A percentile compares a stretch with the other conserved stretches of the same genome.
phyloP scores from a whole-genome alignment of 2,113 vertebrate genomes.

The Oncorhynchus kisutch region DNA sequence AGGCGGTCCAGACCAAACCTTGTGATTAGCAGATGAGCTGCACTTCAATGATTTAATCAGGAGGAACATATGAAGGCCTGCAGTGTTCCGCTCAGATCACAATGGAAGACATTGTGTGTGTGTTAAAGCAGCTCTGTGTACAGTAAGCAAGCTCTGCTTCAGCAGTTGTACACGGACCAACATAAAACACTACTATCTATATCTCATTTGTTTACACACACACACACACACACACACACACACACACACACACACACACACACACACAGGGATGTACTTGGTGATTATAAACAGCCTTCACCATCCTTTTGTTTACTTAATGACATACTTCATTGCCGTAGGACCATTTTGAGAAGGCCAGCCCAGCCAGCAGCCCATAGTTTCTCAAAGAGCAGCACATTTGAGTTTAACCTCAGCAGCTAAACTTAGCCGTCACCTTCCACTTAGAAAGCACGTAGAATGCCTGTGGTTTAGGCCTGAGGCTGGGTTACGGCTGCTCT shows the following conservation, averaged over 20 bases:
- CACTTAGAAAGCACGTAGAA: conserved; percentile 16
- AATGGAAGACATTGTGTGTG: background rate
- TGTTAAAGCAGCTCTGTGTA: background rate
- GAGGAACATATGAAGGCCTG: conserved; percentile 20
- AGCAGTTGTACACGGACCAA: conserved; percentile 11
- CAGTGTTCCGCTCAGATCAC: background rate
- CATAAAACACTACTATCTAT: background rate
- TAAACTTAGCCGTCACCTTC: conserved; percentile 24
- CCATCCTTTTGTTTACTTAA: background rate
- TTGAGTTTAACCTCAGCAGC: conserved; percentile 32
- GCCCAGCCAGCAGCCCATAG: background rate
- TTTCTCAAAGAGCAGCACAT: background rate
- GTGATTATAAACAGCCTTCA: background rate
- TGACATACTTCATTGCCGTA: background rate
- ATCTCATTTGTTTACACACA: background rate
- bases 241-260: background rate
- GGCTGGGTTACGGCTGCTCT: conserved; percentile 2
- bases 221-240: background rate
- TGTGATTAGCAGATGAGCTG: conserved; percentile 43
- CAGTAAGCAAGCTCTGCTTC: background rate
- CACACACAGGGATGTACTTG: background rate
- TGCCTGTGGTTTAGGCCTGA: conserved; percentile 14
- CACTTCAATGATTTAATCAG: conserved; percentile 42
- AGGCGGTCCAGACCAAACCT: conserved; percentile 31
- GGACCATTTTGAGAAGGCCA: background rate